Evolutionary conservation across 2,113 vertebrate genomes (phyloP).

Genomic region (Catharus bicknelli): DNA sequence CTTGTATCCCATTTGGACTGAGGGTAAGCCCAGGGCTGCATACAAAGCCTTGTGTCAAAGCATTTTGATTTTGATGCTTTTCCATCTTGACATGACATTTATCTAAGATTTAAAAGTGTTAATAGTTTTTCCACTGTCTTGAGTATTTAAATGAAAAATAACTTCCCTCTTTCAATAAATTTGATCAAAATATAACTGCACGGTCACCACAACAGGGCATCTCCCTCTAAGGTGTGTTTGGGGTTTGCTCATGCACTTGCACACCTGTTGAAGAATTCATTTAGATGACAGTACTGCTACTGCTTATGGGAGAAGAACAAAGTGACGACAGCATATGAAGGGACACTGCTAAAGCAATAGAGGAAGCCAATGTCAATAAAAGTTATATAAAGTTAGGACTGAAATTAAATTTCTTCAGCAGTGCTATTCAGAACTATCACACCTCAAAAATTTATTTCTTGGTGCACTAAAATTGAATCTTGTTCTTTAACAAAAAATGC

Average conservation of each 20-base stretch:
- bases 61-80: background rate
- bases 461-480: background rate
- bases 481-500: background rate
- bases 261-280: background rate
- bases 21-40: accelerated
- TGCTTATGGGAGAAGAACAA: constrained; percentile 12
- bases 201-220: background rate
- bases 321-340: constrained; percentile 18
- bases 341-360: background rate
- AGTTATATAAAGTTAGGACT: constrained; percentile 39
- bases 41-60: background rate
- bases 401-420: constrained; percentile 44
- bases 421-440: constrained; percentile 8
- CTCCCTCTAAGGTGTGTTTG: background rate
- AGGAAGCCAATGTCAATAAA: constrained; percentile 25
- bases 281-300: background rate
- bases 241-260: background rate
- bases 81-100: background rate
- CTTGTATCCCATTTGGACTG: background rate
- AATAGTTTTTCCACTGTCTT: background rate
- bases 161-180: background rate
- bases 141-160: background rate
- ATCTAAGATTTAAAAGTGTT: background rate
- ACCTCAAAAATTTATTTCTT: constrained; percentile 26
- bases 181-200: background rate